These are phyloP conservation scores for Oceanodroma tethys DNA, from an alignment of 2,113 vertebrate genomes.

Conservation along the genomic window DNA sequence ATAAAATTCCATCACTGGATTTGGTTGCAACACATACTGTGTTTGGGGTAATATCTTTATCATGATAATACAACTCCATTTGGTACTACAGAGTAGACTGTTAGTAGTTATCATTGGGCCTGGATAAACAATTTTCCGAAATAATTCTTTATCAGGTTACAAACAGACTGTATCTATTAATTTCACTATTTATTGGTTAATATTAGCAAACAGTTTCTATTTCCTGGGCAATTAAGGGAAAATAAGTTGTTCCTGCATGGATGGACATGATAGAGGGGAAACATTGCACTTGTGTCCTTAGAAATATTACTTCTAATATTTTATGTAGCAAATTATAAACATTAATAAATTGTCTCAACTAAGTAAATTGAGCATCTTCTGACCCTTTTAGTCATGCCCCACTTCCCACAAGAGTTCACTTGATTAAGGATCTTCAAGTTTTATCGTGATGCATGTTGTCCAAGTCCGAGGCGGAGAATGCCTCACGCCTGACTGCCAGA, in stretches of 20 bases:
- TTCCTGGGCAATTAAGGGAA: background rate
- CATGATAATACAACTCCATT: background rate
- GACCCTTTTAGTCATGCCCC: background rate
- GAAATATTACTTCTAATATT: background rate
- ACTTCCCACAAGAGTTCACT: background rate
- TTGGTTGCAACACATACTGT: background rate
- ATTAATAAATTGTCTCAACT: background rate
- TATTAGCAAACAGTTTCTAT: background rate
- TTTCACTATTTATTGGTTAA: background rate
- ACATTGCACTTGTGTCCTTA: background rate
- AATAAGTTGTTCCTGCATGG: background rate
- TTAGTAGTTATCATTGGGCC: background rate
- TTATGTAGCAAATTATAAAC: background rate
- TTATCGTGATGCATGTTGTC: background rate
- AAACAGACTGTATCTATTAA: background rate
- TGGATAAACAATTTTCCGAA: background rate
- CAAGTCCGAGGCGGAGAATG: accelerated
- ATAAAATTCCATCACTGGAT: background rate
- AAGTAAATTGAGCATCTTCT: background rate
- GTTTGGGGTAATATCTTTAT: background rate
- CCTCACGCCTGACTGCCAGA: background rate
- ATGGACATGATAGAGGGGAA: background rate
- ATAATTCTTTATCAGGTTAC: background rate
- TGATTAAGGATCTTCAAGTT: background rate
- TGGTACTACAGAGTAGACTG: background rate